Base-by-base conservation (phyloP, 2,797 vertebrate genomes). In the Eospalax fontanierii region DNA sequence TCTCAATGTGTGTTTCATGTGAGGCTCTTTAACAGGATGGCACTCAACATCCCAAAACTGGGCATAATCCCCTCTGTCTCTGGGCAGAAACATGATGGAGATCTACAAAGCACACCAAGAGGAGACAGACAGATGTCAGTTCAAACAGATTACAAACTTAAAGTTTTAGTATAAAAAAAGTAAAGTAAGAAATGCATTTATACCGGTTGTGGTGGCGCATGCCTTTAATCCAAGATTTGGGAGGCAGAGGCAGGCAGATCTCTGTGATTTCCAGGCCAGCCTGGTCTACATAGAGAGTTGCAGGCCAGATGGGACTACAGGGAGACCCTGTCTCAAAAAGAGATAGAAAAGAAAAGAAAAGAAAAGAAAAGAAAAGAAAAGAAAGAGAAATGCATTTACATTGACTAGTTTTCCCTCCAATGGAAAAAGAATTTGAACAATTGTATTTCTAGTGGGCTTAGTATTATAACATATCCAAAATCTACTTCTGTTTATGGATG, bases 21-120 rank as follows among this genome's bases (percentile, higher is more conserved):
- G 98, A 18, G 99, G 98, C 71, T 99, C 99, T 81, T 98, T 98
- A 97, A 99, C 95, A 14, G 99, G 98, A 93, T 99, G 98, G 97
- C 99, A 99, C 97, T 99, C 99, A 93, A 99, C 97, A 96, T 99
- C 99, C 99, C 99, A 99, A 97, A 99, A 99, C 97, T 99, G 99
- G 54, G 99, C 99, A 86, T 99, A 99, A 95, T 99, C 98, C 11
- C 99, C 99, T 92, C 95, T 95, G 92, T 99, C 99, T 97, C 99
- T 99, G 74, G 99, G 99, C 84, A 99, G 98, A 98, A 99, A 99
- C 0, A 97, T 98, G 68, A 99, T 59, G 7, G 98, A 98, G 95
- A 99, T 98, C 99, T 99, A 97, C 18, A 89, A 73, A 95, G 96
- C 4, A 90, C 12, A 91, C 10, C 30, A 88, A 21, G 24, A 66